Evolutionary conservation across 1,140 invertebrate genomes (phyloP).

Genomic region (Watersipora subatra): DNA sequence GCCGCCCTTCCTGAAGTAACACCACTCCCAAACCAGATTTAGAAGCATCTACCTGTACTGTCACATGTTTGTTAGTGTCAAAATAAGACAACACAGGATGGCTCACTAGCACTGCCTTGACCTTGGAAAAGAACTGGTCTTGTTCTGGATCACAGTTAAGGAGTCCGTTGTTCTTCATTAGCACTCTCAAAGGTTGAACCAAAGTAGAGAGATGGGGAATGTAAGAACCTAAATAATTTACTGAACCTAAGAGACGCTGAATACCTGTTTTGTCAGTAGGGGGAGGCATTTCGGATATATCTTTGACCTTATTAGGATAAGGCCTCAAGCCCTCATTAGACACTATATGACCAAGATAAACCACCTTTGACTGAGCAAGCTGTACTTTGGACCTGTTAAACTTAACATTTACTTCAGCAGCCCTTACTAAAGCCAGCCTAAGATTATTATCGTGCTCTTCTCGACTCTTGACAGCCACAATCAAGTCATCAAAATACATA

Average conservation of each 20-base stretch:
- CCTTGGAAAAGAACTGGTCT: not conserved
- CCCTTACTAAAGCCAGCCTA: not conserved
- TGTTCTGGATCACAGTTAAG: not conserved
- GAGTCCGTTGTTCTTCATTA: constrained; percentile 33
- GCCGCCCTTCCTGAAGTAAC: not conserved
- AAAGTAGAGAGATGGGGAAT: constrained; percentile 9
- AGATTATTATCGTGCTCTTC: constrained; percentile 19
- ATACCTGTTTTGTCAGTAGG: constrained; percentile 12
- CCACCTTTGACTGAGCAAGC: constrained; percentile 8
- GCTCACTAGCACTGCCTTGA: not conserved
- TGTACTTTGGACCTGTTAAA: not conserved
- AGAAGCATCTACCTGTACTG: not conserved
- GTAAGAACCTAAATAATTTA: constrained; percentile 18
- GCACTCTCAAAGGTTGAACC: constrained; percentile 21
- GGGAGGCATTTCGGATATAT: constrained; percentile 18
- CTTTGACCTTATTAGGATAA: constrained; percentile 31
- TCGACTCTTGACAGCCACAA: constrained; percentile 18
- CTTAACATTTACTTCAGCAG: not conserved
- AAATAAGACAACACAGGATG: not conserved
- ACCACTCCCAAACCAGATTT: not conserved
- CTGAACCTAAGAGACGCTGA: too few species aligned
- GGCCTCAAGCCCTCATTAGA: constrained; percentile 28
- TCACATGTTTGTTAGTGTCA: not conserved
- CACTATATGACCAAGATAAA: constrained; percentile 21
- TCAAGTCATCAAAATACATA: constrained; percentile 30